Percentiles rank a stretch among this genome's conserved stretches.
Conservation (phyloP, 2,113 vertebrate genomes). For the Halichoeres trimaculatus region DNA sequence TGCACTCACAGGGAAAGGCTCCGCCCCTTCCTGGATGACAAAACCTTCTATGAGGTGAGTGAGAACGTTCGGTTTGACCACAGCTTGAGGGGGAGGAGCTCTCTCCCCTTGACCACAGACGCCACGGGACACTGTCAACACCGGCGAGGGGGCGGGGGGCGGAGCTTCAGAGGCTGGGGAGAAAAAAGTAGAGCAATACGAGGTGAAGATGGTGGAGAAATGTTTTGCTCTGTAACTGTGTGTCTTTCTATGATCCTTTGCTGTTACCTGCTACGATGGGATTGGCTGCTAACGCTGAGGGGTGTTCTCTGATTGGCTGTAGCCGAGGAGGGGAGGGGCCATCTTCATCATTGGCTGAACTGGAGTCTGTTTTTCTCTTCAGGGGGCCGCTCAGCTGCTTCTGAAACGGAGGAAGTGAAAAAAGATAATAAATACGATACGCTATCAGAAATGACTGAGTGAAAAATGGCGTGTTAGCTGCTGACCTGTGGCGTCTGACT, state of each 20-base stretch:
- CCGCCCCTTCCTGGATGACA: constrained; percentile 97
- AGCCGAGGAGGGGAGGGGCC: constrained; percentile 73
- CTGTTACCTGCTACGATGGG: constrained; percentile 73
- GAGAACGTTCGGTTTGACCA: constrained; percentile 97
- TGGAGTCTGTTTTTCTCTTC: constrained; percentile 80
- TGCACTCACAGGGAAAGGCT: constrained; percentile 95
- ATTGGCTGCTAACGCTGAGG: constrained; percentile 60
- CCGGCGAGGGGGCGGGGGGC: constrained; percentile 29
- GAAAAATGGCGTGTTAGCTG: too few relatives aligned
- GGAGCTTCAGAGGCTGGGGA: constrained; percentile 15
- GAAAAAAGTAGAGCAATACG: neutral
- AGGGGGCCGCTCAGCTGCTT: constrained; percentile 69
- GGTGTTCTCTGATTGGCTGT: constrained; percentile 79
- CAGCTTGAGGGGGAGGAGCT: constrained; percentile 92
- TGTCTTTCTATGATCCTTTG: neutral
- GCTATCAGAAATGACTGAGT: too few relatives aligned
- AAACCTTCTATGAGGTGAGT: constrained; percentile 98
- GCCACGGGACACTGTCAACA: constrained; percentile 69
- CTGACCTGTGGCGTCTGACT: constrained; percentile 69
- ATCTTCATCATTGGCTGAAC: constrained; percentile 62
- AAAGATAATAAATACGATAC: neutral
- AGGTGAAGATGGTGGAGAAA: neutral
- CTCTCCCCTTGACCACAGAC: constrained; percentile 81
- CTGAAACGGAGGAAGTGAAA: too few relatives aligned
- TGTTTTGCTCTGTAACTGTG: neutral